phyloP scores from a whole-genome alignment of 2,888 invertebrate species.

The Ommatoiulus sabulosus region DNA sequence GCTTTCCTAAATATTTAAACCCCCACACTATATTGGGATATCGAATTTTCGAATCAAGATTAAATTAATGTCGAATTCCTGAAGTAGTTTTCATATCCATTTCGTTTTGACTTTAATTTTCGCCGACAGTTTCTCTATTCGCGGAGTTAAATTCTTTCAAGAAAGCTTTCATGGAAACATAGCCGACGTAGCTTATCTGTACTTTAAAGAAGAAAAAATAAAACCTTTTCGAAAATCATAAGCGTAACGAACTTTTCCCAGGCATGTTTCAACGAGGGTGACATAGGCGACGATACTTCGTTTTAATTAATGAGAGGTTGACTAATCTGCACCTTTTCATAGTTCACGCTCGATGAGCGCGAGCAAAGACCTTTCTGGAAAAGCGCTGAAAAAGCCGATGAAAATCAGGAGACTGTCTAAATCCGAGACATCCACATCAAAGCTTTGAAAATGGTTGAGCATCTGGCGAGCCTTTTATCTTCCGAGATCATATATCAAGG shows the following conservation, averaged over 20 bases:
- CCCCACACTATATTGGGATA: too few relatives aligned
- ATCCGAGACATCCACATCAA: conserved; percentile 39
- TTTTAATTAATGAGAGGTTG: conserved; percentile 45
- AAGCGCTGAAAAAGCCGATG: conserved; percentile 32
- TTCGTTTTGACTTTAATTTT: too few relatives aligned
- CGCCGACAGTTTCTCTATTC: neutral
- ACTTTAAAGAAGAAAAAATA: conserved; percentile 3
- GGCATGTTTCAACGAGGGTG: neutral
- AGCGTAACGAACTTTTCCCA: neutral
- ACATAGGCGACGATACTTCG: neutral
- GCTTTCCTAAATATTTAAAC: too few relatives aligned
- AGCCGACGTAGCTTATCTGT: neutral
- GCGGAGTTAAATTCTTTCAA: neutral
- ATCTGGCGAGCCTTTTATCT: conserved; percentile 50
- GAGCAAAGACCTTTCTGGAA: neutral
- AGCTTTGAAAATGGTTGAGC: conserved; percentile 47
- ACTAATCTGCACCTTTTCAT: conserved; percentile 41
- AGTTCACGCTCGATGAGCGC: conserved; percentile 44
- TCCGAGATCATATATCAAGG: conserved; percentile 49
- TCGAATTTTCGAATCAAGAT: too few relatives aligned
- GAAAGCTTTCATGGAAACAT: neutral
- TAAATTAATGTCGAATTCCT: too few relatives aligned
- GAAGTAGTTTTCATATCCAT: too few relatives aligned
- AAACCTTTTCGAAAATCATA: conserved; percentile 10
- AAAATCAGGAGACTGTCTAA: conserved; percentile 47